Percentiles rank a stretch among this genome's conserved stretches.
Evolutionary conservation across 2,113 vertebrate genomes (phyloP).

Genomic region (Heterochromis multidens): DNA sequence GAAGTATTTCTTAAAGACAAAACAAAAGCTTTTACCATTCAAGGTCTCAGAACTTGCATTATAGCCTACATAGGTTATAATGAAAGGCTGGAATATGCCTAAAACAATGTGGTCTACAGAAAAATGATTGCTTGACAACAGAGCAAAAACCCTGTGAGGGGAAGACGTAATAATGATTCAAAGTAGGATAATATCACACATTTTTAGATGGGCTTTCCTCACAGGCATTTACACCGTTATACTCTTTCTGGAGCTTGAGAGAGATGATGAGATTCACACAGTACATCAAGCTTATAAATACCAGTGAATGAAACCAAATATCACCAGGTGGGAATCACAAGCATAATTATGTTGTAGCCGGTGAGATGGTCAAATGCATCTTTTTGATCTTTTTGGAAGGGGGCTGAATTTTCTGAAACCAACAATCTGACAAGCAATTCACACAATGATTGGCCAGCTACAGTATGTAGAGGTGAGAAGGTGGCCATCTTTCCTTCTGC

Average conservation of each 20-base stretch:
- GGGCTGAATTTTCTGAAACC: background rate
- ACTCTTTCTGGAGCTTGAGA: background rate
- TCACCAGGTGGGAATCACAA: background rate
- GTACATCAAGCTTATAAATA: background rate
- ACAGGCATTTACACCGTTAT: background rate
- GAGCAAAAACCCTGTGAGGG: background rate
- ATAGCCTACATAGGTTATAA: background rate
- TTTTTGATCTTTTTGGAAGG: background rate
- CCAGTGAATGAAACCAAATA: background rate
- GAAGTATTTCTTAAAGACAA: background rate
- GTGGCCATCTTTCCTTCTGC: background rate
- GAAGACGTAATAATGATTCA: background rate
- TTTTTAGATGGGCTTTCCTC: background rate
- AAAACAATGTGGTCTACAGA: background rate
- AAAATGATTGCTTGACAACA: background rate
- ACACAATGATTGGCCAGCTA: background rate
- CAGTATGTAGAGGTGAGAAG: background rate
- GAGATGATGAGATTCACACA: background rate
- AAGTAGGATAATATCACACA: background rate
- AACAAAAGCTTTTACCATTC: background rate
- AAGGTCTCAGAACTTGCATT: background rate
- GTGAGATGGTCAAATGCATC: background rate
- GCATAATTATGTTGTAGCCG: background rate
- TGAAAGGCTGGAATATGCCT: background rate
- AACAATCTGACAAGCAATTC: background rate